Conservation (phyloP, 2,888 invertebrate species). For the Magallana nippona region DNA sequence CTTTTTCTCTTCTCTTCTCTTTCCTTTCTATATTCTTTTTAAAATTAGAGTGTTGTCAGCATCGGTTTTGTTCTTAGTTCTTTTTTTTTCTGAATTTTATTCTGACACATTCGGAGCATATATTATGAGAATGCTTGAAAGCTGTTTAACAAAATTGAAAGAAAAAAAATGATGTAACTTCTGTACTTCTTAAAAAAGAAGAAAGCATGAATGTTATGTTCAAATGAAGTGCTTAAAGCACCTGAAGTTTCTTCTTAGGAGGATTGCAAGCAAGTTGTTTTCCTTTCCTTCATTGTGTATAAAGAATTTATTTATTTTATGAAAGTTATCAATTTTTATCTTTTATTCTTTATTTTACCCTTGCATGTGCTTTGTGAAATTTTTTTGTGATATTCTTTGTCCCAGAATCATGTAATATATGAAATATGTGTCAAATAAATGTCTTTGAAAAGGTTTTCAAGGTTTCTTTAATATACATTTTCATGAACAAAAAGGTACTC, state of each 20-base stretch:
- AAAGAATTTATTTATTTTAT: conserved; percentile 25
- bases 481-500: too few relatives aligned
- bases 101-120: background rate
- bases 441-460: background rate
- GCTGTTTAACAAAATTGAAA: too few relatives aligned
- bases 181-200: background rate
- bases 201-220: background rate
- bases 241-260: background rate
- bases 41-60: conserved; percentile 1
- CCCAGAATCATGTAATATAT: conserved; percentile 25
- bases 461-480: too few relatives aligned
- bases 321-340: conserved; percentile 13
- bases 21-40: background rate
- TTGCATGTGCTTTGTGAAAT: conserved; percentile 30
- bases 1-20: background rate
- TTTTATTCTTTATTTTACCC: conserved; percentile 29
- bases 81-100: background rate
- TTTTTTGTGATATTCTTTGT: conserved; percentile 29
- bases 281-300: conserved; percentile 1
- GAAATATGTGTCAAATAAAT: conserved; percentile 24
- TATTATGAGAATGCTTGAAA: too few relatives aligned
- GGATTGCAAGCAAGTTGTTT: background rate
- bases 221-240: conserved; percentile 14
- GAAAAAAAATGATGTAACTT: too few relatives aligned
- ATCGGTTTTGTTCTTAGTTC: background rate